Evolutionary conservation across 2,797 vertebrate genomes (phyloP).

Genomic region (Martes flavigula): DNA sequence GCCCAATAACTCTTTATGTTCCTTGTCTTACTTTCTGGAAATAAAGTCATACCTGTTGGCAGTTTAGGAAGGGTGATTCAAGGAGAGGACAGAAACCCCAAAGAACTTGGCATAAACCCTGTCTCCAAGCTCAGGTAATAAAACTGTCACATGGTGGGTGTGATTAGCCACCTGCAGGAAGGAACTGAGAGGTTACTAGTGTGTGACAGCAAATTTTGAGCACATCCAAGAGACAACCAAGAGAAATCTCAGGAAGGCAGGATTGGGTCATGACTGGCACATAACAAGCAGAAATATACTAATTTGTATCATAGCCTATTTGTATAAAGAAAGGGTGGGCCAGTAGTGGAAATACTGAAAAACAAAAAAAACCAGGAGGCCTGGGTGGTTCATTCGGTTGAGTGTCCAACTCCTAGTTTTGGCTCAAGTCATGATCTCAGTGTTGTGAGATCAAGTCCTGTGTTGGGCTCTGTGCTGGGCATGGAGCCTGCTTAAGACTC

Average conservation of each 20-base stretch:
- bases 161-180: neutral
- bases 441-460: neutral
- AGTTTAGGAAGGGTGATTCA: neutral
- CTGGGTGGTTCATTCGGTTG: neutral
- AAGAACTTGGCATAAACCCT: neutral
- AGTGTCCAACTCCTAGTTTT: neutral
- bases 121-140: neutral
- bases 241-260: neutral
- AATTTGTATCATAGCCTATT: accelerated
- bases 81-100: neutral
- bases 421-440: neutral
- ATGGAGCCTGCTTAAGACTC: neutral
- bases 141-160: neutral
- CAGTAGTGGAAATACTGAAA: neutral
- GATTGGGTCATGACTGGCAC: accelerated
- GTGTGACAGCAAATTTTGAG: neutral
- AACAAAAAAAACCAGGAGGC: neutral
- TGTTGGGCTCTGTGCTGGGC: neutral
- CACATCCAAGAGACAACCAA: neutral
- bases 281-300: neutral
- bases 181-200: neutral
- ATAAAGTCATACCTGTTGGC: neutral
- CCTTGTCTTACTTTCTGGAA: neutral
- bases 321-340: no score
- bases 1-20: neutral